Evolutionary conservation across 2,113 vertebrate genomes (phyloP).

Genomic region (Bubo bubo): DNA sequence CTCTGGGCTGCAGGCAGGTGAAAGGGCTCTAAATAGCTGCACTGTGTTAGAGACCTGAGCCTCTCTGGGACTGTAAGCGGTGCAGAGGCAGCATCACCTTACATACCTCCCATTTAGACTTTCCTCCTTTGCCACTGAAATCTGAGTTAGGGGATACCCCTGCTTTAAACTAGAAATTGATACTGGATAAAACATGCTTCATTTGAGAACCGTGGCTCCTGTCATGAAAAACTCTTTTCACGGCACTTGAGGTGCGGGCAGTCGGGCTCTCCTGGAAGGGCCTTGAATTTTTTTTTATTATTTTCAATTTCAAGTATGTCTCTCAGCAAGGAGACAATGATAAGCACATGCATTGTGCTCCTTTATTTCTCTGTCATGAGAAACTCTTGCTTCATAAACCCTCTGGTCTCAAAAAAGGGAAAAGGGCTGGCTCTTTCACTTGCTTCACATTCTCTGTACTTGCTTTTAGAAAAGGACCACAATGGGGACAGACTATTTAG

Average conservation of each 20-base stretch:
- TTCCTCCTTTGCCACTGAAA: neutral
- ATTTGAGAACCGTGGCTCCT: neutral
- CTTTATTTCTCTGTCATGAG: neutral
- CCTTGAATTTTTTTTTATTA: neutral
- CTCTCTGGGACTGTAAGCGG: neutral
- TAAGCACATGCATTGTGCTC: neutral
- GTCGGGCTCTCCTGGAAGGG: neutral
- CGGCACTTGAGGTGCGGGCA: neutral
- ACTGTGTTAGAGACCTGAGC: neutral
- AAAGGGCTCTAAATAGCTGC: neutral
- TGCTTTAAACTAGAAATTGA: neutral
- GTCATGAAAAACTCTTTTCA: slow-evolving; percentile 42
- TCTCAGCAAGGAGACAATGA: slow-evolving; percentile 5
- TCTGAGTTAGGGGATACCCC: neutral
- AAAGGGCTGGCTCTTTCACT: neutral
- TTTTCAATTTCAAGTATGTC: slow-evolving; percentile 14
- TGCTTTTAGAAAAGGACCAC: neutral
- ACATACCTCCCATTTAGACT: neutral
- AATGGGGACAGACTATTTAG: neutral
- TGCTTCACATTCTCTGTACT: neutral
- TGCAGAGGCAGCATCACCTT: neutral
- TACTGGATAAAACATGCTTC: neutral
- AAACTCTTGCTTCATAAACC: neutral
- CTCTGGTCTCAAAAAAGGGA: neutral
- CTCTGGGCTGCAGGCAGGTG: neutral